Conservation (phyloP, 2,797 vertebrate species). For the Mus spretus region DNA sequence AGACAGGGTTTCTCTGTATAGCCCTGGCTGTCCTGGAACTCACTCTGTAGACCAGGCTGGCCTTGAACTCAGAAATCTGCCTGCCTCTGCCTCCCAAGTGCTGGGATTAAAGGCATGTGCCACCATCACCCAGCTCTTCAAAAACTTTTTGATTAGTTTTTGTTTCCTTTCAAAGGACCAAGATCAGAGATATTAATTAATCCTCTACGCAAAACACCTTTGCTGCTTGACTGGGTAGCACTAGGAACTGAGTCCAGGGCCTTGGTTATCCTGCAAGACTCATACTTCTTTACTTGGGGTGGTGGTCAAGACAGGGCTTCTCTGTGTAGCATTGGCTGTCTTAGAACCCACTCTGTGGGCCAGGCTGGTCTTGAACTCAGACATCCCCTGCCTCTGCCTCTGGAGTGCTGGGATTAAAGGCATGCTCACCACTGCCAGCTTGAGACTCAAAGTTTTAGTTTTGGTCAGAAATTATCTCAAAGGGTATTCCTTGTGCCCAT, state of each 20-base stretch:
- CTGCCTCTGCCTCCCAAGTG: no score
- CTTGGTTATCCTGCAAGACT: neutral
- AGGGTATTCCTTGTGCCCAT: neutral
- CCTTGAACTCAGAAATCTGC: no score
- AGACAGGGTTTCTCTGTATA: no score
- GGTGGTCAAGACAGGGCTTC: neutral
- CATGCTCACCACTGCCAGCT: neutral
- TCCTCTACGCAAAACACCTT: neutral
- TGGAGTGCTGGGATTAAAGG: neutral
- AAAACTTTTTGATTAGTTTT: neutral
- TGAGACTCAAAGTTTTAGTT: neutral
- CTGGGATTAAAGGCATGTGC: no score
- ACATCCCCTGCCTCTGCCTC: neutral
- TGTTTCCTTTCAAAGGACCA: neutral
- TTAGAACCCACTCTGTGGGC: neutral
- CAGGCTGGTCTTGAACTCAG: neutral
- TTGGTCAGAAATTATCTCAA: slow-evolving; percentile 46
- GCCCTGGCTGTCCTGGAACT: no score
- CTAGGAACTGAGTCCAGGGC: neutral
- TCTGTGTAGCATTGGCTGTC: neutral
- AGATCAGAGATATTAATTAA: neutral
- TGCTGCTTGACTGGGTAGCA: neutral
- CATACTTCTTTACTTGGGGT: neutral
- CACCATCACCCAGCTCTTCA: neutral
- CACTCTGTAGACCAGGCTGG: no score